Conservation (phyloP, 23 tunicate genomes). For the Trididemnum nubilum region DNA sequence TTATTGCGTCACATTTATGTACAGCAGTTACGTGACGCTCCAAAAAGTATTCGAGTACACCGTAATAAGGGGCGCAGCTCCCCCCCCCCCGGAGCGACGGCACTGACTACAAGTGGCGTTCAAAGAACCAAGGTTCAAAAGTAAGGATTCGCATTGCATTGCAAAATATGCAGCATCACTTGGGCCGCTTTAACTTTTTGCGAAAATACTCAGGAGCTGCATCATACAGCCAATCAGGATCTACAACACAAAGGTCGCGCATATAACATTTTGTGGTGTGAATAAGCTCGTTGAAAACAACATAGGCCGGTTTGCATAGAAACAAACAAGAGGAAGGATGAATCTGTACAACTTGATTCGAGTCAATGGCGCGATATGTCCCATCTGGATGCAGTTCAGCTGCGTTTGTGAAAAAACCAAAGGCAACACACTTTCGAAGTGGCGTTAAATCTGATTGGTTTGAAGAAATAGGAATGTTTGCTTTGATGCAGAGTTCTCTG, state of each 20-base stretch:
- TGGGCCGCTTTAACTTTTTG: conserved; percentile 42
- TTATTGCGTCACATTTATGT: too few species aligned
- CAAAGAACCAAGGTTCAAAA: too few species aligned
- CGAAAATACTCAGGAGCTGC: conserved; percentile 88
- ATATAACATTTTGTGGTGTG: conserved; percentile 86
- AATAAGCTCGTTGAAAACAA: conserved; percentile 70
- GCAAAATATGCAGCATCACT: too few species aligned
- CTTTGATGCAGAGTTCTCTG: conserved; percentile 70
- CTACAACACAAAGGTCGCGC: conserved; percentile 90
- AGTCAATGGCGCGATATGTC: conserved; percentile 51
- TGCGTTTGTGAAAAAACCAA: conserved; percentile 71
- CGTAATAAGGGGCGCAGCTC: too few species aligned
- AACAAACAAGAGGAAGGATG: conserved; percentile 94
- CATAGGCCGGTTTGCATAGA: conserved; percentile 86
- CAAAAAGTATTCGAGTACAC: too few species aligned
- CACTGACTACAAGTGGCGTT: too few species aligned
- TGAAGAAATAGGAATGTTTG: conserved; percentile 50
- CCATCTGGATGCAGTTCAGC: conserved; percentile 89
- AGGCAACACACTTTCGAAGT: conserved; percentile 58
- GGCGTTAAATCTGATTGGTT: conserved; percentile 46
- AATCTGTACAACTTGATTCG: conserved; percentile 74
- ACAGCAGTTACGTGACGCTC: too few species aligned
- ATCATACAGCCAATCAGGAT: conserved; percentile 86
- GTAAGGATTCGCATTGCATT: too few species aligned
- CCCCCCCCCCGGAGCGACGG: too few species aligned